These are phyloP conservation scores for Diadegma fenestrale DNA, from an alignment of 2,888 invertebrate genomes.

Conservation along the genomic window DNA sequence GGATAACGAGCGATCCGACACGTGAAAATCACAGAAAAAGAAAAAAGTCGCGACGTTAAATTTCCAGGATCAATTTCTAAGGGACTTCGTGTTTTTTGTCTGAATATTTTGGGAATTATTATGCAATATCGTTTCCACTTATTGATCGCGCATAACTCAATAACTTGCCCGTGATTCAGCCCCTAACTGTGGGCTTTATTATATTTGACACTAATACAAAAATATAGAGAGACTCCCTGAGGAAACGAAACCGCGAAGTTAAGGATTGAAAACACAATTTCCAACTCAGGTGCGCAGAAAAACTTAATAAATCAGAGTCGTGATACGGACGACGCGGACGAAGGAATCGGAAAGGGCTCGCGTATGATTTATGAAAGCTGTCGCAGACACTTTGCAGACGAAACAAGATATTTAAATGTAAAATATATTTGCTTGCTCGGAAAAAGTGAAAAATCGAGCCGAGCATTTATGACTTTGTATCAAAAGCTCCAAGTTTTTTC, in stretches of 20 bases:
- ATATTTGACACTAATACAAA: slow-evolving; percentile 5
- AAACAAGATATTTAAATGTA: slow-evolving; percentile 42
- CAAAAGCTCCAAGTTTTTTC: not conserved
- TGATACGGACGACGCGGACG: not conserved
- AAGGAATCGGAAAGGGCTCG: slow-evolving; percentile 34
- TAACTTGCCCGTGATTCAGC: not conserved
- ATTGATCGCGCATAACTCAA: not conserved
- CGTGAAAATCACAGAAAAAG: not conserved
- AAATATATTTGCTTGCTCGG: slow-evolving; percentile 15
- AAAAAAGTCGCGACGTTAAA: not conserved
- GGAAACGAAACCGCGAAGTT: not conserved
- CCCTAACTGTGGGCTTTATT: not conserved
- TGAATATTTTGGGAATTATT: not conserved
- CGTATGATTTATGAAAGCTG: slow-evolving; percentile 50
- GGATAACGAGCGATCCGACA: not conserved
- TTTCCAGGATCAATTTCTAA: too few species aligned
- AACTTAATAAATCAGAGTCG: slow-evolving; percentile 40
- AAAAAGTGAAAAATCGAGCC: not conserved
- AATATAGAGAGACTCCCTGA: not conserved
- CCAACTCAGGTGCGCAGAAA: not conserved
- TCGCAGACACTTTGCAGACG: slow-evolving; percentile 31
- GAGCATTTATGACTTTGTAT: not conserved
- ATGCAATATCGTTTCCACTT: not conserved
- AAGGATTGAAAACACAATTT: slow-evolving; percentile 9
- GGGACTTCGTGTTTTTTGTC: not conserved